A percentile compares a stretch with the other conserved stretches of the same genome.
These are phyloP conservation scores for Sylvia borin DNA, from an alignment of 2,797 vertebrate genomes.

Conservation along the genomic window DNA sequence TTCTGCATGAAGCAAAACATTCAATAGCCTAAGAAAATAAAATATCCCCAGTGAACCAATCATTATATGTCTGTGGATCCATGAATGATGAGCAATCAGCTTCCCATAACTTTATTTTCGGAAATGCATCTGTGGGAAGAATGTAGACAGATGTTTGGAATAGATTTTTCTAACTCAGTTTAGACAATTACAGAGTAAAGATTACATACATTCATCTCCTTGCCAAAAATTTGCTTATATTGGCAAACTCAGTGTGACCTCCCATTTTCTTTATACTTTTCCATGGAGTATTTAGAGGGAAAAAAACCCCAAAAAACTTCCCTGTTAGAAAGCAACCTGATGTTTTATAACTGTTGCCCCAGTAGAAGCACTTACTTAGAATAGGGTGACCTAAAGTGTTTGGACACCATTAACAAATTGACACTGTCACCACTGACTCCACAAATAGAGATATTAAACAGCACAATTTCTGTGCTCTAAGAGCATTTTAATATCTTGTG, in stretches of 20 bases:
- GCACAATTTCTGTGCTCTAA: not conserved
- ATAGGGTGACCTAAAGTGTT: not conserved
- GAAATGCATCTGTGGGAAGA: constrained; percentile 44
- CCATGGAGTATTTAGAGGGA: not conserved
- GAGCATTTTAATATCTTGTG: not conserved
- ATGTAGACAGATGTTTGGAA: constrained; percentile 14
- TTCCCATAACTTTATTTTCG: constrained; percentile 16
- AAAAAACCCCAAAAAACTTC: not conserved
- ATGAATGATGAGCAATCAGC: not conserved
- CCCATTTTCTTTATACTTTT: constrained; percentile 32
- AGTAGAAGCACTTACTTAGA: not conserved
- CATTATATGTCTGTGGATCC: not conserved
- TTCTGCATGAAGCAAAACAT: not conserved
- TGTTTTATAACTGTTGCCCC: not conserved
- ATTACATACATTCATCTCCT: not conserved
- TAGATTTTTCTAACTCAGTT: not conserved
- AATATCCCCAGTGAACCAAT: not conserved
- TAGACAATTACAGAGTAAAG: constrained; percentile 15
- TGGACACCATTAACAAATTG: not conserved
- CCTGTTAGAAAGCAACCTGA: not conserved
- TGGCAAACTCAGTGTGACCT: not conserved
- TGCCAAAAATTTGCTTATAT: constrained; percentile 30
- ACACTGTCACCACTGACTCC: not conserved
- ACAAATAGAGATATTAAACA: not conserved
- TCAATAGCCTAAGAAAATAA: constrained; percentile 23